These are phyloP conservation scores for Drosophila phalerata DNA, from an alignment of 2,888 invertebrate species.

Conservation along the genomic window DNA sequence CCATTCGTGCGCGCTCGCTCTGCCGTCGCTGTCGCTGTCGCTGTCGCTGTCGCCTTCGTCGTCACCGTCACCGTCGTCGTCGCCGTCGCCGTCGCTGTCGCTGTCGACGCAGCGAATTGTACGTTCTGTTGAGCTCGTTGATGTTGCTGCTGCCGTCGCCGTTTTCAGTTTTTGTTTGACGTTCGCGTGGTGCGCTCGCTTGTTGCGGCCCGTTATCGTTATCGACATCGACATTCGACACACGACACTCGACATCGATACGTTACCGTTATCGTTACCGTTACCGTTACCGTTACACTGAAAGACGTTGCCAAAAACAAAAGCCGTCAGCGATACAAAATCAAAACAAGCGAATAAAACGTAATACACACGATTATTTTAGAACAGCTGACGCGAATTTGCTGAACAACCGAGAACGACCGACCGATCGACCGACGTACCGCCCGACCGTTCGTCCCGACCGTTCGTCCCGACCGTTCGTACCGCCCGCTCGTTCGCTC, in stretches of 20 bases:
- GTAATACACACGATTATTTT: constrained; percentile 9
- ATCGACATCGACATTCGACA: constrained; percentile 34
- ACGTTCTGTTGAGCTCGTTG: constrained; percentile 41
- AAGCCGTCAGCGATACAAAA: constrained; percentile 17
- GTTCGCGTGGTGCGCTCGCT: constrained; percentile 72
- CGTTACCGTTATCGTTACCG: constrained; percentile 34
- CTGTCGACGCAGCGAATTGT: constrained; percentile 38
- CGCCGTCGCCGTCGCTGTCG: constrained; percentile 34
- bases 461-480: neutral
- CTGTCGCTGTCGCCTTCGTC: constrained; percentile 25
- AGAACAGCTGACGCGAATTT: constrained; percentile 39
- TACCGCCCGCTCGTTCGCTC: constrained; percentile 8
- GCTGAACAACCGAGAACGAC: neutral
- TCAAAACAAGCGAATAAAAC: constrained; percentile 9
- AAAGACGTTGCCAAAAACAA: constrained; percentile 39
- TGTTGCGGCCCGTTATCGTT: constrained; percentile 63
- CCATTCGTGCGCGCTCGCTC: constrained; percentile 59
- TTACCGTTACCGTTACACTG: constrained; percentile 17
- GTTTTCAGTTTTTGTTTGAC: constrained; percentile 78
- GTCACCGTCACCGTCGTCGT: too few relatives aligned
- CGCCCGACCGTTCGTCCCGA: neutral
- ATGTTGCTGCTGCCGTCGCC: constrained; percentile 56
- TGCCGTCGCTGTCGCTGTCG: constrained; percentile 39
- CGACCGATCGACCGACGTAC: neutral
- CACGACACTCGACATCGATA: constrained; percentile 48